These are phyloP conservation scores for Gambelia wislizenii DNA, from an alignment of 2,797 vertebrate genomes.

Conservation along the genomic window DNA sequence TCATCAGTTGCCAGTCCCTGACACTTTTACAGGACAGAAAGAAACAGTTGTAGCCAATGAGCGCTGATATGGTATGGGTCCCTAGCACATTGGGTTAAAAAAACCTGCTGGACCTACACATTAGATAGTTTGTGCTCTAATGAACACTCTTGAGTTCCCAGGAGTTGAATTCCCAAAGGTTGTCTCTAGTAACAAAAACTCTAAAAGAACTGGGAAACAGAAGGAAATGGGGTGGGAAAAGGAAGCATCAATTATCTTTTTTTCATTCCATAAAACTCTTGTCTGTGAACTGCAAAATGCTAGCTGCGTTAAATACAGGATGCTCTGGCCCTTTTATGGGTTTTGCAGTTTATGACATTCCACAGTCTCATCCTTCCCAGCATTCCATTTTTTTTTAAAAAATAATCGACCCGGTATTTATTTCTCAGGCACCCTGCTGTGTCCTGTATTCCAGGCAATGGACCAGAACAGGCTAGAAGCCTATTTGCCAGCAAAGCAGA, in stretches of 20 bases:
- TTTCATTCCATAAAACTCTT: not conserved
- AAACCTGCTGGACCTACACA: not conserved
- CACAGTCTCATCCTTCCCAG: conserved; percentile 3
- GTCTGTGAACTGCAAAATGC: not conserved
- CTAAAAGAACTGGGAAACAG: not conserved
- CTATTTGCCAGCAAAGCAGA: not conserved
- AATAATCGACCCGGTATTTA: conserved; percentile 40
- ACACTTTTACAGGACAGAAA: too few relatives aligned
- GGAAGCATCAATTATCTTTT: not conserved
- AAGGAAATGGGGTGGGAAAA: not conserved
- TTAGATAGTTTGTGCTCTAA: not conserved
- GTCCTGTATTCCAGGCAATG: not conserved
- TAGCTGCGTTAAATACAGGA: accelerated
- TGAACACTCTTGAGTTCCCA: not conserved
- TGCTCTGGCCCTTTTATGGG: accelerated
- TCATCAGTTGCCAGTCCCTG: too few relatives aligned
- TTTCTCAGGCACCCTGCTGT: conserved; percentile 36
- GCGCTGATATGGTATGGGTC: too few relatives aligned
- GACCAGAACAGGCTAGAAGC: accelerated
- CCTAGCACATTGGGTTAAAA: too few relatives aligned
- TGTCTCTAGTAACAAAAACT: not conserved
- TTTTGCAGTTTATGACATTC: conserved; percentile 29
- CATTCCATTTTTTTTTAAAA: conserved; percentile 52
- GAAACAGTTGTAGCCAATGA: too few relatives aligned
- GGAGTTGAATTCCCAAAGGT: not conserved